Conservation (phyloP, 2,797 vertebrate species). For the Lithobates pipiens region DNA sequence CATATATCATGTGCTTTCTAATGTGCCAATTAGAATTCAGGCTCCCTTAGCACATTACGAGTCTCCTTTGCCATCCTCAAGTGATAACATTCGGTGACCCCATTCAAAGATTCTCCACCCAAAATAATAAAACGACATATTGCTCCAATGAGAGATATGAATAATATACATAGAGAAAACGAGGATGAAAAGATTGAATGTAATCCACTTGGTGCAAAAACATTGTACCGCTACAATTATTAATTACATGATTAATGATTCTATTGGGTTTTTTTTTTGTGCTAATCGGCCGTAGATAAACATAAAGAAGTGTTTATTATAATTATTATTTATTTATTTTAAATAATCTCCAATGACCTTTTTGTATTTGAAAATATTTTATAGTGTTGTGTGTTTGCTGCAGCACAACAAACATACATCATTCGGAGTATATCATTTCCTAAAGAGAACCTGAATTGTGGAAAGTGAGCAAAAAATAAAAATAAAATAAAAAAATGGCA, state of each 20-base stretch:
- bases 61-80: conserved; percentile 52
- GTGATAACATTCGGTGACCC: conserved; percentile 56
- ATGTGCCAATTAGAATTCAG: conserved; percentile 62
- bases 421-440: too few relatives aligned
- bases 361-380: too few relatives aligned
- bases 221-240: conserved; percentile 30
- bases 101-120: conserved; percentile 55
- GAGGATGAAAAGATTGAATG: conserved; percentile 30
- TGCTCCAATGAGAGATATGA: conserved; percentile 42
- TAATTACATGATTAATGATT: conserved; percentile 39
- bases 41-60: conserved; percentile 54
- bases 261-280: conserved; percentile 42
- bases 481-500: too few relatives aligned
- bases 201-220: conserved; percentile 5
- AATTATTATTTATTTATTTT: too few relatives aligned
- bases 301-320: too few relatives aligned
- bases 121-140: conserved; percentile 56
- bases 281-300: conserved; percentile 24
- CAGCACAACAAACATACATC: too few relatives aligned
- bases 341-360: too few relatives aligned
- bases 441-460: too few relatives aligned
- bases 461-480: too few relatives aligned
- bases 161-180: conserved; percentile 45
- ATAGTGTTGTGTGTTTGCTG: too few relatives aligned
- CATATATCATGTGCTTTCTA: conserved; percentile 58